Conservation (phyloP, 2,888 invertebrate species). For the Leucophenga maculata region DNA sequence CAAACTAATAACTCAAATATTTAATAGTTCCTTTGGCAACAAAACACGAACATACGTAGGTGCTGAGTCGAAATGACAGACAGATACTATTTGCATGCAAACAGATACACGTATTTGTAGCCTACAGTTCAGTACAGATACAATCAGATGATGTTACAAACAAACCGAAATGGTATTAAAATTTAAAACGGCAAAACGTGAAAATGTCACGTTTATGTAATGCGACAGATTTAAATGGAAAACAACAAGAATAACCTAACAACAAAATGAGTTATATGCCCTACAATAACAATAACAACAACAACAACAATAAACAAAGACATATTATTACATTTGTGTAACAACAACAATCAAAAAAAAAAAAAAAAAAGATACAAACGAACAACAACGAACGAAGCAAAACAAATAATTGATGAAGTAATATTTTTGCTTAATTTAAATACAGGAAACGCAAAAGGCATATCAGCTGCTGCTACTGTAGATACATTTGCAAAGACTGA, state of each 20-base stretch:
- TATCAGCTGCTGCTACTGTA: no score
- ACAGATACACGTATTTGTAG: background rate
- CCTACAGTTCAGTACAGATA: background rate
- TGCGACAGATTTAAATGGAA: background rate
- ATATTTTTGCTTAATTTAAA: background rate
- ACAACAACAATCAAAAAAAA: background rate
- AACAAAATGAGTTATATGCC: background rate
- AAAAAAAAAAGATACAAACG: background rate
- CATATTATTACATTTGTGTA: background rate
- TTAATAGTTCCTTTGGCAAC: constrained; percentile 12
- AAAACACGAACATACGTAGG: constrained; percentile 39
- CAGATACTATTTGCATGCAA: background rate
- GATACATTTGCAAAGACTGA: no score
- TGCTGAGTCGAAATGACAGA: background rate
- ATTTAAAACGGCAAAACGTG: constrained; percentile 38
- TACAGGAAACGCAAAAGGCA: background rate
- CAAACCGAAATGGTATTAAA: constrained; percentile 32
- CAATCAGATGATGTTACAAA: constrained; percentile 25
- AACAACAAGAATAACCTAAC: background rate
- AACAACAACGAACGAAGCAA: constrained; percentile 22
- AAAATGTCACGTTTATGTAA: constrained; percentile 56
- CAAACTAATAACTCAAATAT: background rate
- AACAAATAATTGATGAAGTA: constrained; percentile 18
- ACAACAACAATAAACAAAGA: background rate
- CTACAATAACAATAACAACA: background rate